Base-by-base conservation (phyloP, 2,888 invertebrate genomes). In the Lithophane ornitopus region DNA sequence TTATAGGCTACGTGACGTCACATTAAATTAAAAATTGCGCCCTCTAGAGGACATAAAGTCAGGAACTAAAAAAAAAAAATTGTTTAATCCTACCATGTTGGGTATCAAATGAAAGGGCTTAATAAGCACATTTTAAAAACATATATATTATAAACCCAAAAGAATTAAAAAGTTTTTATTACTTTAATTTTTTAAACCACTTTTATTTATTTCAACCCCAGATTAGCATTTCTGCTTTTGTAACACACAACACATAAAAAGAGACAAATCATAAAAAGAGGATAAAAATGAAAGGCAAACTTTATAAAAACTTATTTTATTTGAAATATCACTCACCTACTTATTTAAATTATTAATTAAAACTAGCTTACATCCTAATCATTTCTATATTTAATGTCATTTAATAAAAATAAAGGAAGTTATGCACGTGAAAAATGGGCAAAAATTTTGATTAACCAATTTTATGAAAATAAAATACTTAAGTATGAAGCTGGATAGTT, bases 271-370 rank as follows among this genome's bases (percentile, higher is more conserved):
- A 41, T n/a, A n/a, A 26, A 46, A 22, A 22, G 14, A 26, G 14
- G 22, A 16, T 26, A 11, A 4, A 52, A 72, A 44, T 44, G 0
- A 72, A 72, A 72, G 6, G 0, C 9, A 22, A 41, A 54, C 19
- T 54, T n/a, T 19, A n/a, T 54, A 6, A n/a, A 54, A 34, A 41
- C 26, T 22, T 49, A 46, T 41, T 72, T 80, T 80, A 77, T 49
- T 77, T 77, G 1, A 80, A 49, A 70, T 72, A 80, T 62, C 54
- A 62, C 62, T 39, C 34, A 16, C 4, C 8, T 41, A 78, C 6
- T 41, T 28, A 75, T 9, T 44, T 59, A 44, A 59, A 61, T 69
- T 19, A 78, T 11, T n/a, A n/a, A 41, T n/a, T 61, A 34, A 22
- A 74, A 26, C 56, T 52, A 22, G 41, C 4, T n/a, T 52, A 44